A percentile compares a stretch with the other conserved stretches of the same genome.
Conservation (phyloP, 2,797 vertebrate genomes). For the Arremon brunneinucha region DNA sequence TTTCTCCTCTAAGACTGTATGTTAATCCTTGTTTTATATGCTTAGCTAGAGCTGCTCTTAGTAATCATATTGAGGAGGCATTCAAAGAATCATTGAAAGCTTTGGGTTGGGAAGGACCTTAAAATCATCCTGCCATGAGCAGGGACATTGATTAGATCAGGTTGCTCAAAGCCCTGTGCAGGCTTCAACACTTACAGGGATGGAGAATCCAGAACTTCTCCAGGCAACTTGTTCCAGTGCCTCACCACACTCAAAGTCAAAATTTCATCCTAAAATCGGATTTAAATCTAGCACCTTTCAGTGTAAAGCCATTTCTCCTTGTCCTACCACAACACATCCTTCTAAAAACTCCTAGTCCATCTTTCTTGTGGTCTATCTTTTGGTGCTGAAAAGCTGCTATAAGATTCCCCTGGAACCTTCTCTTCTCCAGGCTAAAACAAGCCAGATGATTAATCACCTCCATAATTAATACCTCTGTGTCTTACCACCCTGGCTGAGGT, state of each 20-base stretch:
- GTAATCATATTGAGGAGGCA: neutral
- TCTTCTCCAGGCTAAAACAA: neutral
- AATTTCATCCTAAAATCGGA: neutral
- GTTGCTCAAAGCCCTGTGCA: neutral
- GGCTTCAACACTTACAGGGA: neutral
- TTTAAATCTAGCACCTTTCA: neutral
- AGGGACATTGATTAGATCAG: neutral
- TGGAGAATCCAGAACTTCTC: neutral
- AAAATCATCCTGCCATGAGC: neutral
- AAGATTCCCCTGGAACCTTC: neutral
- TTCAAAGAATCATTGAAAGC: neutral
- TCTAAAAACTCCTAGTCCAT: neutral
- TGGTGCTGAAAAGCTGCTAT: neutral
- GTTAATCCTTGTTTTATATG: neutral
- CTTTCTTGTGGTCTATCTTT: neutral
- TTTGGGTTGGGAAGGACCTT: neutral
- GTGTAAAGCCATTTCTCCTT: neutral
- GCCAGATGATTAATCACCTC: neutral
- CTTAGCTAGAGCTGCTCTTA: neutral
- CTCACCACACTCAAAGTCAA: neutral
- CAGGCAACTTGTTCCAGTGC: neutral
- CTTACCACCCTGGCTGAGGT: neutral
- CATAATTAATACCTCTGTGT: neutral
- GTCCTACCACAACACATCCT: neutral
- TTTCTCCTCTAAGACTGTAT: neutral